Conservation (phyloP, 1,140 invertebrate species). For the Ceratoteleas bidentatus region DNA sequence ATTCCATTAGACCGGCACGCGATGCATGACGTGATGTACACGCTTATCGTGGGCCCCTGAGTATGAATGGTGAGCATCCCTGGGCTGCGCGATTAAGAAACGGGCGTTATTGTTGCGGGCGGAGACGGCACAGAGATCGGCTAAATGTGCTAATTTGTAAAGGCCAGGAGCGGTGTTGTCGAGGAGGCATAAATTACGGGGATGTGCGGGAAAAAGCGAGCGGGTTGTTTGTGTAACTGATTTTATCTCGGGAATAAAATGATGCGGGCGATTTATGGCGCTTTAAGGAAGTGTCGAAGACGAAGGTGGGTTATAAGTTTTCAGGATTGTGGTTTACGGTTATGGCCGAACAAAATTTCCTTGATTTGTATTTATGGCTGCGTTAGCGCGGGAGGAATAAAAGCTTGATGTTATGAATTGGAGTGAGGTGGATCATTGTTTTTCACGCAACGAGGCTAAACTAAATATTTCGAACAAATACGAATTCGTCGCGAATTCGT, state of each 20-base stretch:
- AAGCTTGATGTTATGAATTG: too few species aligned
- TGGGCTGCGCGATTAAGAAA: slow-evolving; percentile 19
- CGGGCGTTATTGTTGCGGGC: slow-evolving; percentile 22
- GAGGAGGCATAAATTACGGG: slow-evolving; percentile 31
- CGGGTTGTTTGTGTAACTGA: slow-evolving; percentile 21
- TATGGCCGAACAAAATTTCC: slow-evolving; percentile 3
- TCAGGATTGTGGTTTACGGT: slow-evolving; percentile 23
- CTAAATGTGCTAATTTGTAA: slow-evolving; percentile 55
- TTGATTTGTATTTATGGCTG: slow-evolving; percentile 18
- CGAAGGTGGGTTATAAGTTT: background rate
- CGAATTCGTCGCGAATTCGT: too few species aligned
- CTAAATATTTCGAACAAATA: background rate
- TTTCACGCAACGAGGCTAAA: too few species aligned
- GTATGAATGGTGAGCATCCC: slow-evolving; percentile 27
- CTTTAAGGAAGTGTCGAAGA: slow-evolving; percentile 33
- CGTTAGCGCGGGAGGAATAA: background rate
- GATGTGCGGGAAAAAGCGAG: slow-evolving; percentile 21
- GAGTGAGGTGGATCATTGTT: too few species aligned
- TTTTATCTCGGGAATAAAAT: slow-evolving; percentile 51
- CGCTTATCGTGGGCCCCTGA: slow-evolving; percentile 34
- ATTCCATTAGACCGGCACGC: slow-evolving; percentile 24
- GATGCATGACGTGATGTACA: slow-evolving; percentile 20
- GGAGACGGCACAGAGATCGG: slow-evolving; percentile 14
- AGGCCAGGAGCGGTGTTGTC: slow-evolving; percentile 3
- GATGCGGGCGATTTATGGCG: slow-evolving; percentile 35